Percentiles rank a stretch among this genome's conserved stretches.
phyloP scores from a whole-genome alignment of 2,888 invertebrate genomes.

The Drosophila nr. perissopoda region DNA sequence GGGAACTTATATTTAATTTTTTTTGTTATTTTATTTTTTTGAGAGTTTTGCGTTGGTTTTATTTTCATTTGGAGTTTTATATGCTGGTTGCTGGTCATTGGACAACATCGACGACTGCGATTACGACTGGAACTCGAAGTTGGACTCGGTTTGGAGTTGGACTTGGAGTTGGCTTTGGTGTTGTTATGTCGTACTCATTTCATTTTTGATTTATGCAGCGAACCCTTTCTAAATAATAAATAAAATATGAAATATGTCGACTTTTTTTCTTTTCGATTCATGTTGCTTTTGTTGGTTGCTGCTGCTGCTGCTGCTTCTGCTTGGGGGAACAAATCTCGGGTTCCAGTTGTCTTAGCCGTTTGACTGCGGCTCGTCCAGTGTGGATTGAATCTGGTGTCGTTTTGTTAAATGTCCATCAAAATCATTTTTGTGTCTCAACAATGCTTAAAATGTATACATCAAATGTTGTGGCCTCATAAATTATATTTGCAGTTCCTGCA shows the following conservation, averaged over 20 bases:
- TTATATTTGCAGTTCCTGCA: slow-evolving; percentile 57
- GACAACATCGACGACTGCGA: slow-evolving; percentile 62
- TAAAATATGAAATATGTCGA: slow-evolving; percentile 82
- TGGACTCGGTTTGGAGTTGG: slow-evolving; percentile 28
- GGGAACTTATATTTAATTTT: slow-evolving; percentile 63
- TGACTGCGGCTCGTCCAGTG: slow-evolving; percentile 11
- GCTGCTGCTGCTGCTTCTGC: slow-evolving; percentile 19
- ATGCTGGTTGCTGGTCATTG: slow-evolving; percentile 69
- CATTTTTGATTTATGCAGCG: slow-evolving; percentile 82
- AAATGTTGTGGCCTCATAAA: slow-evolving; percentile 69
- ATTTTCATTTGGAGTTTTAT: slow-evolving; percentile 58
- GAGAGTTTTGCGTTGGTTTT: slow-evolving; percentile 48
- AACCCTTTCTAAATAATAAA: slow-evolving; percentile 82
- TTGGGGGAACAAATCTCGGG: slow-evolving; percentile 35
- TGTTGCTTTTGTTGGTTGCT: slow-evolving; percentile 7
- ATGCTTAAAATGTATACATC: slow-evolving; percentile 76
- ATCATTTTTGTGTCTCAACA: slow-evolving; percentile 77
- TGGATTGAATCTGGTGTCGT: slow-evolving; percentile 71
- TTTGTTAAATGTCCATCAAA: slow-evolving; percentile 83
- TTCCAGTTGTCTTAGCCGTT: slow-evolving; percentile 22
- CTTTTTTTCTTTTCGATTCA: slow-evolving; percentile 38
- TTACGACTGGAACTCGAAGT: slow-evolving; percentile 6
- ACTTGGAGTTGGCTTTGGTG: slow-evolving; percentile 58
- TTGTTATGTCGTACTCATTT: slow-evolving; percentile 79
- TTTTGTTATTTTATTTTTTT: slow-evolving; percentile 38